Evolutionary conservation across 2,888 invertebrate species (phyloP).

Genomic region (Tetragonisca angustula): DNA sequence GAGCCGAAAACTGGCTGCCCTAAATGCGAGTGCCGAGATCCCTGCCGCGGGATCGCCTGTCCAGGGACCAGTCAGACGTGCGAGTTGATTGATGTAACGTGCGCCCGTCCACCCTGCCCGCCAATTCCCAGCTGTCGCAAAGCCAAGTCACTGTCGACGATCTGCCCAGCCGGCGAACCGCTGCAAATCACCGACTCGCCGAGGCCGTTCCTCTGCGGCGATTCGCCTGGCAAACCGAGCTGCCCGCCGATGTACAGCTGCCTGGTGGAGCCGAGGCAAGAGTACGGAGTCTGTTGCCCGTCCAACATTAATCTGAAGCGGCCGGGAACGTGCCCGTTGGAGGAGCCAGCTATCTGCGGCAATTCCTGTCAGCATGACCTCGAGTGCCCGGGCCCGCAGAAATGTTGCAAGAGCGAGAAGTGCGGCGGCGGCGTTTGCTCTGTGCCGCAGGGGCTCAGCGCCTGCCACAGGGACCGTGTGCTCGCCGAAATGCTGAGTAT

Average conservation of each 20-base stretch:
- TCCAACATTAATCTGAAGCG: slow-evolving; percentile 91
- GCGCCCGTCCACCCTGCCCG: slow-evolving; percentile 92
- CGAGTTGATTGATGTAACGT: slow-evolving; percentile 91
- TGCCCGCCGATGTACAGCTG: slow-evolving; percentile 94
- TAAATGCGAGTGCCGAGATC: slow-evolving; percentile 92
- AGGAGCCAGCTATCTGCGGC: slow-evolving; percentile 78
- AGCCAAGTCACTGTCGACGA: slow-evolving; percentile 89
- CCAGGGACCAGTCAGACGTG: slow-evolving; percentile 90
- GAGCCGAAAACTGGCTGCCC: slow-evolving; percentile 87
- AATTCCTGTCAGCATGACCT: slow-evolving; percentile 89
- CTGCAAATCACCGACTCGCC: slow-evolving; percentile 86
- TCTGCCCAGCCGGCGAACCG: slow-evolving; percentile 89
- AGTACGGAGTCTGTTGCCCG: slow-evolving; percentile 95
- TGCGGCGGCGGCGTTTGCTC: slow-evolving; percentile 90
- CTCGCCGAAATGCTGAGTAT: slow-evolving; percentile 91
- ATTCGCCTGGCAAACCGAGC: slow-evolving; percentile 91
- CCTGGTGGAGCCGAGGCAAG: slow-evolving; percentile 91
- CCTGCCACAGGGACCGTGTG: slow-evolving; percentile 91
- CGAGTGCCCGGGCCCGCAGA: slow-evolving; percentile 92
- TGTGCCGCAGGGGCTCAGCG: slow-evolving; percentile 89
- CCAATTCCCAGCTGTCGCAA: slow-evolving; percentile 94
- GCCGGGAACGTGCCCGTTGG: slow-evolving; percentile 89
- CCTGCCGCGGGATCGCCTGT: slow-evolving; percentile 90
- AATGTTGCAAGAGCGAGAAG: slow-evolving; percentile 91
- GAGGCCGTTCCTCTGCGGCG: slow-evolving; percentile 93